Conservation (phyloP, 2,888 invertebrate species). For the Xylota segnis region DNA sequence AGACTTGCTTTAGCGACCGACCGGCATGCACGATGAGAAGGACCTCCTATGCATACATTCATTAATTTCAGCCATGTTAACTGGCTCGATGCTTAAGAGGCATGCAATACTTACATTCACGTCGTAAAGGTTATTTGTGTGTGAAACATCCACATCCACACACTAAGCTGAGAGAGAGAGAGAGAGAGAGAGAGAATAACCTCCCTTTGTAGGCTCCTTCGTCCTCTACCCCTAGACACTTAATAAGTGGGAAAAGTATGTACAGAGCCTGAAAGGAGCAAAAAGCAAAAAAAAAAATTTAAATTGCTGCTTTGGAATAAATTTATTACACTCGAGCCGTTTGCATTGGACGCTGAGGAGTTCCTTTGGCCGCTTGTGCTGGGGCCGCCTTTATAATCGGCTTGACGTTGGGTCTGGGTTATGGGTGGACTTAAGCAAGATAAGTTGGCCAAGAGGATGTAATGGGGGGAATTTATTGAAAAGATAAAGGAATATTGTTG, state of each 20-base stretch:
- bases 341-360: conserved; percentile 42
- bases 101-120: conserved; percentile 70
- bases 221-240: conserved; percentile 26
- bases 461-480: conserved; percentile 65
- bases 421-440: conserved; percentile 60
- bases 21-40: conserved; percentile 36
- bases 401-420: conserved; percentile 50
- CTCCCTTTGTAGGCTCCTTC: conserved; percentile 20
- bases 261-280: conserved; percentile 1
- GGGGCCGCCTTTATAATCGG: conserved; percentile 41
- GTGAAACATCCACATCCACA: background rate
- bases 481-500: conserved; percentile 52
- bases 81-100: conserved; percentile 67
- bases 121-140: conserved; percentile 54
- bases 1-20: conserved; percentile 58
- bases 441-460: conserved; percentile 59
- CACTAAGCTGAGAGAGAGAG: too few relatives aligned
- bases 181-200: background rate
- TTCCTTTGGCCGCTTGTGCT: conserved; percentile 16
- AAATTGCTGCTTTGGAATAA: conserved; percentile 66
- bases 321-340: conserved; percentile 65
- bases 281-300: conserved; percentile 47
- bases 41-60: conserved; percentile 69
- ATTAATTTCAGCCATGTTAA: conserved; percentile 72
- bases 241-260: conserved; percentile 46